Conservation (phyloP, 2,888 invertebrate genomes). For the Camponotus fellah region DNA sequence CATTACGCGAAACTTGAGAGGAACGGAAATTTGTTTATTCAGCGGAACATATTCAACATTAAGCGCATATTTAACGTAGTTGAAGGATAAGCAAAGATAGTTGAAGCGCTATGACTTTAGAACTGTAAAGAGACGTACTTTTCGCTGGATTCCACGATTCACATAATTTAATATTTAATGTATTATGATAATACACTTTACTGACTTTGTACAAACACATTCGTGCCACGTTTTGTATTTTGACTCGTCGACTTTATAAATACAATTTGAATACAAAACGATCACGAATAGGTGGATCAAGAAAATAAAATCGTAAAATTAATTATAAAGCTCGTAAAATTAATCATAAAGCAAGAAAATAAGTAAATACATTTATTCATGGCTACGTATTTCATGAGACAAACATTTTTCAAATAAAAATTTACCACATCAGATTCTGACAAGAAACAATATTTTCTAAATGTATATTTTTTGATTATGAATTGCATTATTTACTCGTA, state of each 20-base stretch:
- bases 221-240: neutral
- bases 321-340: neutral
- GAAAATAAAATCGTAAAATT: too few relatives aligned
- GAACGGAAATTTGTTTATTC: conserved; percentile 28
- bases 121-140: conserved; percentile 13
- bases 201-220: neutral
- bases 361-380: too few relatives aligned
- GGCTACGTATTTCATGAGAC: too few relatives aligned
- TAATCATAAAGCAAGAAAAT: conserved; percentile 1
- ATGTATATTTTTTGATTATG: neutral
- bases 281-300: too few relatives aligned
- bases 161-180: conserved; percentile 21
- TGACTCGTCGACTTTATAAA: neutral
- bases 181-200: neutral
- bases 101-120: neutral
- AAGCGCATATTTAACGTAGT: conserved; percentile 17
- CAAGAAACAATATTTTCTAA: neutral
- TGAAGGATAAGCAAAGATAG: conserved; percentile 24
- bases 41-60: conserved; percentile 2
- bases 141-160: neutral
- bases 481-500: neutral
- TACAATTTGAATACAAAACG: too few relatives aligned
- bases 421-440: neutral
- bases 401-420: neutral
- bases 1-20: neutral